Evolutionary conservation across 2,113 vertebrate genomes (phyloP).

Genomic region (Gadus macrocephalus): DNA sequence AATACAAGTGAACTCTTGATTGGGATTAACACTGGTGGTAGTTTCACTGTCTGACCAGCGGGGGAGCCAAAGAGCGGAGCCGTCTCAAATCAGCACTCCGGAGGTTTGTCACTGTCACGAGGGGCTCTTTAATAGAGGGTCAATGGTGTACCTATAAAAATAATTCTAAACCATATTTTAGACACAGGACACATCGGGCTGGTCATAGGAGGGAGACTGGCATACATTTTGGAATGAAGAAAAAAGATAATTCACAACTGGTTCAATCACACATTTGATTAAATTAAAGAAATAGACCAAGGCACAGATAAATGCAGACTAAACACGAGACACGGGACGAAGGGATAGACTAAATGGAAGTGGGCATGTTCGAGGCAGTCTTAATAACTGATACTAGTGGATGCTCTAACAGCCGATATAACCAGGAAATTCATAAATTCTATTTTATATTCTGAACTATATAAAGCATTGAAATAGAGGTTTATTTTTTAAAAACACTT

Average conservation of each 20-base stretch:
- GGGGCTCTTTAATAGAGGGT: conserved; percentile 21
- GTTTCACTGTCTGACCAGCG: conserved; percentile 47
- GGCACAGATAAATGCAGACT: conserved; percentile 65
- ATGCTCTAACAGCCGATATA: conserved; percentile 58
- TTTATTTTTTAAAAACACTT: conserved; percentile 62
- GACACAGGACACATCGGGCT: conserved; percentile 16
- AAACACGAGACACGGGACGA: conserved; percentile 32
- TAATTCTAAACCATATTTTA: conserved; percentile 44
- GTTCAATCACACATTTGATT: conserved; percentile 12
- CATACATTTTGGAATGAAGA: conserved; percentile 17
- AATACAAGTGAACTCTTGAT: conserved; percentile 65
- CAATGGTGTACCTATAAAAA: conserved; percentile 37
- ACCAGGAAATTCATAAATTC: conserved; percentile 57
- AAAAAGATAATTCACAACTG: conserved; percentile 7
- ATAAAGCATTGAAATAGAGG: conserved; percentile 65
- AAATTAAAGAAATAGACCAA: conserved; percentile 54
- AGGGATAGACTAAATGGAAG: conserved; percentile 15
- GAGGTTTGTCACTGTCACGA: conserved; percentile 21
- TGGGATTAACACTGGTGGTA: conserved; percentile 49
- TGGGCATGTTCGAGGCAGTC: conserved; percentile 47
- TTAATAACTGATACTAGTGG: conserved; percentile 59
- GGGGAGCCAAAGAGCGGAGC: conserved; percentile 31
- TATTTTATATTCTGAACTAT: conserved; percentile 56
- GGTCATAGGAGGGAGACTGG: conserved; percentile 7
- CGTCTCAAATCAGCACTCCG: conserved; percentile 42